Base-by-base conservation (phyloP, 2,113 vertebrate genomes). In the Castor canadensis region DNA sequence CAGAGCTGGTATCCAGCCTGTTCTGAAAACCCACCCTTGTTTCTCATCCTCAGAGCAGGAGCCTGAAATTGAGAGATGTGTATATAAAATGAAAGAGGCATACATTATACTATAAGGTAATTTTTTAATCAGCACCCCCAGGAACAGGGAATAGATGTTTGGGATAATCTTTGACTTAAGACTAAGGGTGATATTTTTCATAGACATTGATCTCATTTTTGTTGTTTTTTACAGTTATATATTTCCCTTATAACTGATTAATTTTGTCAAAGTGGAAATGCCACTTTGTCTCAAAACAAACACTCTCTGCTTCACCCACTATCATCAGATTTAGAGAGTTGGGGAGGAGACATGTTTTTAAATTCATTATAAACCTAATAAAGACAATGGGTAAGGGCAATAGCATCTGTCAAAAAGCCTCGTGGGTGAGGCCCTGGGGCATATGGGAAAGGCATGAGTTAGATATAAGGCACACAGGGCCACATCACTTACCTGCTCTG, bases 231-330 rank as follows among this genome's bases (percentile, higher is more conserved):
- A 24, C 1, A 92, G 13, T 32, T 64, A 28, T 7, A 40, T 69
- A 32, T 20, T 87, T 95, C 26, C 20, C 38, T 91, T 92, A 58
- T 80, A 86, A 82, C 54, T 80, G 30, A 77, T 92, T 87, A 38
- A 75, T 62, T 73, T 35, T 40, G 45, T 47, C 47, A 89, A 90
- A 79, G 49, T 54, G 15, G 60, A 93, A 96, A 92, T 2, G 6
- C 19, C 19, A 28, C 82, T 95, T 92, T 90, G 32, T 64, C 38
- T 91, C 56, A 72, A 93, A 95, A 84, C 49, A 95, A 56, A 83
- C 22, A 5, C 52, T 67, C 60, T 84, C 84, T 90, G 43, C 76
- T 38, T 89, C 54, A 67, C 19, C 47, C 56, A 30, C 54, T 67
- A 35, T 52, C 54, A 82, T 30, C 62, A 90, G 75, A 73, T 56